These are phyloP conservation scores for Asarcornis scutulata DNA, from an alignment of 2,113 vertebrate species.

Conservation along the genomic window DNA sequence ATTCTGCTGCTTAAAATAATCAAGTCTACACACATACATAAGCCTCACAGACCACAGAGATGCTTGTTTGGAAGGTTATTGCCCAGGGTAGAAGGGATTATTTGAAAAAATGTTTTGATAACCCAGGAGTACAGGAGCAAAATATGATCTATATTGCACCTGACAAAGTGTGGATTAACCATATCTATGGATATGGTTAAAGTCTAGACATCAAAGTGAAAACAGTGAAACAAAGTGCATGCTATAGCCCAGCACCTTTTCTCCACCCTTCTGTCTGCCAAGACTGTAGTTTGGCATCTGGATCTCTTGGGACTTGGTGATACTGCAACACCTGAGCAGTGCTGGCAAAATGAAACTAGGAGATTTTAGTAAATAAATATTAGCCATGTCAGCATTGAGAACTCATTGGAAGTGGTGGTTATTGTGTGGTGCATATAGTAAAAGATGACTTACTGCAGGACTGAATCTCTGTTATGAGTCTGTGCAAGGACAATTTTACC, in stretches of 20 bases:
- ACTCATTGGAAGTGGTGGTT: fast-evolving
- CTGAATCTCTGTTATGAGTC: not conserved
- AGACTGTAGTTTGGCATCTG: not conserved
- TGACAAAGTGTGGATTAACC: not conserved
- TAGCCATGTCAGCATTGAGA: not conserved
- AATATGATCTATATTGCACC: not conserved
- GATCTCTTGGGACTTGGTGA: fast-evolving
- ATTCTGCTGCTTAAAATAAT: not conserved
- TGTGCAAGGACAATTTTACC: not conserved
- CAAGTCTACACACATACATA: not conserved
- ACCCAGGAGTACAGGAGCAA: not conserved
- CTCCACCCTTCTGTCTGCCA: not conserved
- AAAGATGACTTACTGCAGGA: not conserved
- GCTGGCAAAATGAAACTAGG: not conserved
- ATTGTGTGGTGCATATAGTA: not conserved
- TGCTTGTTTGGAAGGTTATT: fast-evolving
- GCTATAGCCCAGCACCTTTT: not conserved
- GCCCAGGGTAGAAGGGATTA: not conserved
- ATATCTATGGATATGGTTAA: not conserved
- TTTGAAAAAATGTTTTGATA: not conserved
- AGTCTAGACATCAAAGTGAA: not conserved
- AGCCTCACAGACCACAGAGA: not conserved
- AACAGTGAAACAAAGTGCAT: not conserved
- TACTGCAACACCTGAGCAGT: not conserved
- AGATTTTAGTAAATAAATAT: not conserved